Conservation (phyloP, 2,113 vertebrate genomes). For the Engraulis encrasicolus region DNA sequence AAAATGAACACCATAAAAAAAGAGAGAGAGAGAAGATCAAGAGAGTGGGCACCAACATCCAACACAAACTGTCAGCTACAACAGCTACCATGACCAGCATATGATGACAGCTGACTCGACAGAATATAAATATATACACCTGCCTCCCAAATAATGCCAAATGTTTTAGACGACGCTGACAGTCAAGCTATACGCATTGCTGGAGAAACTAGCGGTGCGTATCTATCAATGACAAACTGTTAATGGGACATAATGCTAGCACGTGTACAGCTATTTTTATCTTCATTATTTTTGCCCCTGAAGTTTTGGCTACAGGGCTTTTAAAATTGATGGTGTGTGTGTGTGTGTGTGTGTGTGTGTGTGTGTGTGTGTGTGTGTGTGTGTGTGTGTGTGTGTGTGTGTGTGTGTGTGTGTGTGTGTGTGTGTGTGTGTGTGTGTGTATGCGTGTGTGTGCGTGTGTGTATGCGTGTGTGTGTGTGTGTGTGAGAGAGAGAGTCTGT, state of each 20-base stretch:
- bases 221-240: slow-evolving; percentile 14
- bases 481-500: too few species aligned
- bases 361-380: background rate
- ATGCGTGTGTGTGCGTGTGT: background rate
- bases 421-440: background rate
- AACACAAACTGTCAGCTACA: background rate
- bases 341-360: background rate
- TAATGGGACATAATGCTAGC: slow-evolving; percentile 3
- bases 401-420: background rate
- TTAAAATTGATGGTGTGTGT: background rate
- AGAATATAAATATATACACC: slow-evolving; percentile 1
- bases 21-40: too few species aligned
- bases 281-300: background rate
- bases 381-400: background rate
- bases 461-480: background rate
- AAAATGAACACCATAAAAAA: too few species aligned
- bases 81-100: background rate
- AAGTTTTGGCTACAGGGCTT: background rate
- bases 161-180: background rate
- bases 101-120: background rate
- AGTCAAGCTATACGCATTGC: background rate
- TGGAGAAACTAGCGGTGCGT: background rate
- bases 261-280: slow-evolving; percentile 12
- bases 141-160: background rate
- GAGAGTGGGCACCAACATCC: background rate